Conservation (phyloP, 1,140 invertebrate genomes). For the Drosophila arawakana region DNA sequence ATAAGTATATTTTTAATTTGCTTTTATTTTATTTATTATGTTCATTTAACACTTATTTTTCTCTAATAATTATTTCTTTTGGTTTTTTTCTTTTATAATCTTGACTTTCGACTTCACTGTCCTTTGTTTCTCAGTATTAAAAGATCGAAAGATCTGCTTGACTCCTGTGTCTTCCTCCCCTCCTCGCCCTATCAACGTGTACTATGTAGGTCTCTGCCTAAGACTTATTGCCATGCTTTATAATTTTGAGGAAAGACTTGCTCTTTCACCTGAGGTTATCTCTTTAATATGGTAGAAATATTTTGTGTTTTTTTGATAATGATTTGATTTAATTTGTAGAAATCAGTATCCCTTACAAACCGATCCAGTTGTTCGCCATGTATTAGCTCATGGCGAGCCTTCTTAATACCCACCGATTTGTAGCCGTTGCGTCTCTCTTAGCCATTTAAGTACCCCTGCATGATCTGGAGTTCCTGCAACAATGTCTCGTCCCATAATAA, state of each 20-base stretch:
- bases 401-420: slow-evolving; percentile 35
- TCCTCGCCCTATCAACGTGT: slow-evolving; percentile 3
- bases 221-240: slow-evolving; percentile 7
- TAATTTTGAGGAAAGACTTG: slow-evolving; percentile 3
- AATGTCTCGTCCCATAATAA: slow-evolving; percentile 27
- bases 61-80: slow-evolving; percentile 13
- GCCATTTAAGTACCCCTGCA: slow-evolving; percentile 57
- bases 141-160: slow-evolving; percentile 26
- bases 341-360: slow-evolving; percentile 21
- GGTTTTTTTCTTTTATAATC: slow-evolving; percentile 30
- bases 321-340: slow-evolving; percentile 36
- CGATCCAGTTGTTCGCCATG: slow-evolving; percentile 5
- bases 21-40: slow-evolving; percentile 34
- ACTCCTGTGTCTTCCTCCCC: slow-evolving; percentile 30
- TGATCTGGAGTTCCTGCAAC: slow-evolving; percentile 40
- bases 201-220: slow-evolving; percentile 28
- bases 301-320: slow-evolving; percentile 11
- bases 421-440: slow-evolving; percentile 61
- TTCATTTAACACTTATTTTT: slow-evolving; percentile 25
- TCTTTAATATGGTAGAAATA: slow-evolving; percentile 4
- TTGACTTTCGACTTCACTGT: slow-evolving; percentile 42
- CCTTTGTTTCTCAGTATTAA: slow-evolving; percentile 31
- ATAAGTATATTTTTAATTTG: slow-evolving; percentile 37
- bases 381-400: slow-evolving; percentile 39
- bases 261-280: not conserved